Evolutionary conservation across 2,797 vertebrate genomes (phyloP).

Genomic region (Cyclura pinguis): DNA sequence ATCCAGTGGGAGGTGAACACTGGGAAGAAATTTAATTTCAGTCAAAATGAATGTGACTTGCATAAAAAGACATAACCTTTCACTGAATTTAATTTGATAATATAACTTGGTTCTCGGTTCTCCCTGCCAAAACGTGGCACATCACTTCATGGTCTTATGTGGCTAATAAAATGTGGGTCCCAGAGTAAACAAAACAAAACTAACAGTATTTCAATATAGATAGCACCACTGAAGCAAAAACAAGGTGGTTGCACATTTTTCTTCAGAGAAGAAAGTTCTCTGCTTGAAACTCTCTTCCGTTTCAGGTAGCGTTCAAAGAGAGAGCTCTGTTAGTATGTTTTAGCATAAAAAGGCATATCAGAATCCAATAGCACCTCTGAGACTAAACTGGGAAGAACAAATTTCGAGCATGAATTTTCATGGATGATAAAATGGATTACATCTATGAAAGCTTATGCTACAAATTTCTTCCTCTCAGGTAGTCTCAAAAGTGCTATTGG

Average conservation of each 20-base stretch:
- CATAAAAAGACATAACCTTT: conserved; percentile 12
- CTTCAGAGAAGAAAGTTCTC: background rate
- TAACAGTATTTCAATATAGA: background rate
- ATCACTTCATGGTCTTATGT: background rate
- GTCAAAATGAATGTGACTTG: conserved; percentile 12
- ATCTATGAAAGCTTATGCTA: too few relatives aligned
- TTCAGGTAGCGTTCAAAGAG: background rate
- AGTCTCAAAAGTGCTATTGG: too few relatives aligned
- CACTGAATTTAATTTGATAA: conserved; percentile 33
- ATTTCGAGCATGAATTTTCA: too few relatives aligned
- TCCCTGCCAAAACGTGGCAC: background rate
- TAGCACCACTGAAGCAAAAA: background rate
- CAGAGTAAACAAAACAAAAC: background rate
- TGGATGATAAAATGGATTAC: too few relatives aligned
- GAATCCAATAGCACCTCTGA: too few relatives aligned
- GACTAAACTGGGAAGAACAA: too few relatives aligned
- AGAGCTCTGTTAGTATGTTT: too few relatives aligned
- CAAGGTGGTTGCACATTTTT: too few relatives aligned
- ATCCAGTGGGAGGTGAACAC: background rate
- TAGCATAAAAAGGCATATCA: too few relatives aligned
- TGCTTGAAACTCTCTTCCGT: background rate
- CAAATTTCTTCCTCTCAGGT: too few relatives aligned
- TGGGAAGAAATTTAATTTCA: background rate
- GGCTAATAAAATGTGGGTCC: conserved; percentile 14
- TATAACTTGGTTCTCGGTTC: background rate